A percentile compares a stretch with the other conserved stretches of the same genome.
Conservation (phyloP, 2,888 invertebrate species). For the Pilophorus perplexus region DNA sequence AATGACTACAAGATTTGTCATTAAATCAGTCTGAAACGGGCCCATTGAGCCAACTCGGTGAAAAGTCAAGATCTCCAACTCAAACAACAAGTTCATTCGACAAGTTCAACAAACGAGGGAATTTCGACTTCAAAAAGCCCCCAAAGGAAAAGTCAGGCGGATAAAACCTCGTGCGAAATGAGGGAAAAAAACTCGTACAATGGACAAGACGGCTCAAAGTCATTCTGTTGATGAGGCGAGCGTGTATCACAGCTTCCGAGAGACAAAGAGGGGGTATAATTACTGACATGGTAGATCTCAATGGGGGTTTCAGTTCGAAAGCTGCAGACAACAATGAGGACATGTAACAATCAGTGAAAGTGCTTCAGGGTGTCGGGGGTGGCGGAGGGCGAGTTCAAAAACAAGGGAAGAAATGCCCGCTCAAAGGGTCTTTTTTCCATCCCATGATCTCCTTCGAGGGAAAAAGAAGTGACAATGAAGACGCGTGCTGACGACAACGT, state of each 20-base stretch:
- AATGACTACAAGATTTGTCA: slow-evolving; percentile 11
- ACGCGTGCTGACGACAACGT: slow-evolving; percentile 41
- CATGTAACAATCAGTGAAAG: slow-evolving; percentile 33
- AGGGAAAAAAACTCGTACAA: background rate
- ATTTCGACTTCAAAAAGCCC: slow-evolving; percentile 1
- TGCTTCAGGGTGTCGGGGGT: slow-evolving; percentile 5
- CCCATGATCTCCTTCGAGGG: no score
- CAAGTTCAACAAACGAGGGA: slow-evolving; percentile 11
- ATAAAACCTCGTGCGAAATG: background rate
- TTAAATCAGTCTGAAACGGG: slow-evolving; percentile 12
- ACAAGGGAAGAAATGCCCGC: no score
- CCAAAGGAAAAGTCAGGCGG: background rate
- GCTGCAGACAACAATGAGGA: slow-evolving; percentile 21
- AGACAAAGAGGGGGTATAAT: slow-evolving; percentile 3
- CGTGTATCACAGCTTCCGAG: background rate
- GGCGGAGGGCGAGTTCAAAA: background rate
- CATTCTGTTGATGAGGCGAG: background rate
- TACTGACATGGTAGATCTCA: background rate
- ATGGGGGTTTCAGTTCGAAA: slow-evolving; percentile 6
- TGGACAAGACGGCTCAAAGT: slow-evolving; percentile 1
- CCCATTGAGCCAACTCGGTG: slow-evolving; percentile 12
- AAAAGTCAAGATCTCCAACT: slow-evolving; percentile 17
- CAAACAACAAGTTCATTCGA: slow-evolving; percentile 24
- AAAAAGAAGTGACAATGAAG: slow-evolving; percentile 41
- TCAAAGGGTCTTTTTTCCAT: no score